phyloP scores from a whole-genome alignment of 1,140 invertebrate species.

The Venturia canescens region DNA sequence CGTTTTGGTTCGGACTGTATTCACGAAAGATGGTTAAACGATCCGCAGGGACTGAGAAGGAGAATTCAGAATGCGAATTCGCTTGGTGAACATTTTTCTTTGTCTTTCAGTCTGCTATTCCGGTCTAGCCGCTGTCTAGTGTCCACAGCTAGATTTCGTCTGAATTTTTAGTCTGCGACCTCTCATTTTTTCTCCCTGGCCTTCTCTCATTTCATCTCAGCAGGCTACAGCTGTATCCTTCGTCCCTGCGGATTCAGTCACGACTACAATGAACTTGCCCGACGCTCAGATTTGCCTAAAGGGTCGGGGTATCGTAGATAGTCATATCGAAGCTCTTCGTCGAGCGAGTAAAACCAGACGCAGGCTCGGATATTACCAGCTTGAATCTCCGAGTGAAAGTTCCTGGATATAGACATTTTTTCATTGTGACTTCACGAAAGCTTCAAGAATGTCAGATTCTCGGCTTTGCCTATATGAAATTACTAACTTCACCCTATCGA shows the following conservation, averaged over 20 bases:
- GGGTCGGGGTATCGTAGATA: not conserved
- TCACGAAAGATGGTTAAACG: not conserved
- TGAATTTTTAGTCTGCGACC: not conserved
- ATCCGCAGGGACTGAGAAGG: not conserved
- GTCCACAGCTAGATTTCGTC: not conserved
- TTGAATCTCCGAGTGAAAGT: constrained; percentile 2
- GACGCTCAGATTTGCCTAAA: not conserved
- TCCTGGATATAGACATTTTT: not conserved
- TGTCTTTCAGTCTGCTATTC: not conserved
- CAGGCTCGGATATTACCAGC: not conserved
- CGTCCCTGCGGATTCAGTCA: constrained; percentile 1
- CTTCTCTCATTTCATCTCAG: constrained; percentile 8
- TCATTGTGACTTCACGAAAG: not conserved
- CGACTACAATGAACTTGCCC: constrained; percentile 21
- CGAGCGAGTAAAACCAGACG: not conserved
- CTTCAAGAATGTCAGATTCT: not conserved
- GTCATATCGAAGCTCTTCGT: constrained; percentile 14
- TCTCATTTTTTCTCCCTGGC: not conserved
- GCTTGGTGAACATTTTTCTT: constrained; percentile 15
- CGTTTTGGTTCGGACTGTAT: not conserved
- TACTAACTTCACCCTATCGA: not conserved
- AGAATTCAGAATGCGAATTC: not conserved
- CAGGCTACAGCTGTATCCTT: not conserved
- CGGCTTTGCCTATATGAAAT: not conserved
- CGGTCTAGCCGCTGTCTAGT: constrained; percentile 17